Conservation (phyloP, 2,113 vertebrate species). For the Cyprinodon variegatus region DNA sequence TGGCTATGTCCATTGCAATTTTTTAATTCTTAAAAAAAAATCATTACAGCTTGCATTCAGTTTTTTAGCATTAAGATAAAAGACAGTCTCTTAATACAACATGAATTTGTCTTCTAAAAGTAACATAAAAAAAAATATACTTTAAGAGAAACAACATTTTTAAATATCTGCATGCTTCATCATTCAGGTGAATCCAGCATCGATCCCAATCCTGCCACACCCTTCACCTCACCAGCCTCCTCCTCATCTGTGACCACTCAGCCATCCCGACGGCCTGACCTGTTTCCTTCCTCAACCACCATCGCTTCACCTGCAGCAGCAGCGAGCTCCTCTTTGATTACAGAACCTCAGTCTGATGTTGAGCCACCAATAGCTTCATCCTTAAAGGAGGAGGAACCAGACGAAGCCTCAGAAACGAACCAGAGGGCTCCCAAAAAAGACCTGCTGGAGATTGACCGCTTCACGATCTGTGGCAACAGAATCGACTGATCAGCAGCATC, state of each 20-base stretch:
- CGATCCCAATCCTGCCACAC: conserved; percentile 51
- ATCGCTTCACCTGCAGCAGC: conserved; percentile 6
- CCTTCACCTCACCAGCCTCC: conserved; percentile 17
- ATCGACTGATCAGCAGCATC: conserved; percentile 84
- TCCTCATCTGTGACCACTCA: conserved; percentile 85
- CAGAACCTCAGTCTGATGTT: conserved; percentile 57
- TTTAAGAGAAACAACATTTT: neutral
- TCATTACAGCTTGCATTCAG: neutral
- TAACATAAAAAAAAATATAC: neutral
- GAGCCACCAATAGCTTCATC: conserved; percentile 78
- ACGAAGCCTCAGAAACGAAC: conserved; percentile 81
- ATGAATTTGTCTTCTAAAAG: too few species aligned
- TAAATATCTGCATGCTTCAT: neutral
- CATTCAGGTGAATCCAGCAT: conserved; percentile 77
- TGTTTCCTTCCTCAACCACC: conserved; percentile 17
- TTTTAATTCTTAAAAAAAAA: neutral
- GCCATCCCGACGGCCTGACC: conserved; percentile 81
- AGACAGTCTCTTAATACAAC: neutral
- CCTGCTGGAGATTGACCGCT: conserved; percentile 95
- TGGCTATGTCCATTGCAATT: neutral
- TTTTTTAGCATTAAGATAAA: neutral
- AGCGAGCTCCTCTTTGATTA: conserved; percentile 21
- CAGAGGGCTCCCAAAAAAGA: conserved; percentile 89
- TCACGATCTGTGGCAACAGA: conserved; percentile 95
- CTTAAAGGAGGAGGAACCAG: conserved; percentile 82